phyloP scores from a whole-genome alignment of 2,113 vertebrate genomes.

The Neolamprologus sp. region DNA sequence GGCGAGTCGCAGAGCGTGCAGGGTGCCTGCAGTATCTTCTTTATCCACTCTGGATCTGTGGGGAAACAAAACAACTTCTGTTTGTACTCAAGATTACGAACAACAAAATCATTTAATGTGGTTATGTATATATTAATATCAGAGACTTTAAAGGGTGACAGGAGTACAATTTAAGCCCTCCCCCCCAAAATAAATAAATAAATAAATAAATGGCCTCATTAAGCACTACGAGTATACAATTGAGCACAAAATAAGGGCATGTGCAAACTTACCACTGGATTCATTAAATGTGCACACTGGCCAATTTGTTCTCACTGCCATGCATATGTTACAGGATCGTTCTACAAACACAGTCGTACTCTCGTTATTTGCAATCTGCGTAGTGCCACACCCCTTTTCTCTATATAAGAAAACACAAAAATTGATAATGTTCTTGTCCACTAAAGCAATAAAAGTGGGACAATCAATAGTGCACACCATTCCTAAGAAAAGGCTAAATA shows the following conservation, averaged over 20 bases:
- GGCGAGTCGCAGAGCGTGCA: constrained; percentile 94
- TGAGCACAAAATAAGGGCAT: background rate
- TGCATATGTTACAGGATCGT: background rate
- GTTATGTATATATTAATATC: background rate
- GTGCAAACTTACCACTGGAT: background rate
- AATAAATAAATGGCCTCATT: background rate
- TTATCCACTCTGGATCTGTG: constrained; percentile 95
- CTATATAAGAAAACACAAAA: background rate
- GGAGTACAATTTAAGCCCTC: background rate
- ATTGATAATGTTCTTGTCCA: background rate
- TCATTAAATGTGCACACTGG: background rate
- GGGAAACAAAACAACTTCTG: background rate
- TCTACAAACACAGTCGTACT: background rate
- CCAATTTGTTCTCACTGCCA: background rate
- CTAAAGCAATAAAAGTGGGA: background rate
- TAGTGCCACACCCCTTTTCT: background rate
- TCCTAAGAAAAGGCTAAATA: background rate
- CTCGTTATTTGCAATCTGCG: background rate
- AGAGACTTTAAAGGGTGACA: background rate
- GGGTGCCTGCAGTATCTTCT: constrained; percentile 84
- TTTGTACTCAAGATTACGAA: background rate
- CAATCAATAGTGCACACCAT: background rate
- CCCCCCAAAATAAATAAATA: accelerated
- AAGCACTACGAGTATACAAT: background rate
- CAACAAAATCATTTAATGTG: background rate